Percentiles rank a stretch among this genome's conserved stretches.
These are phyloP conservation scores for Eurosta solidaginis DNA, from an alignment of 1,140 invertebrate genomes.

Conservation along the genomic window DNA sequence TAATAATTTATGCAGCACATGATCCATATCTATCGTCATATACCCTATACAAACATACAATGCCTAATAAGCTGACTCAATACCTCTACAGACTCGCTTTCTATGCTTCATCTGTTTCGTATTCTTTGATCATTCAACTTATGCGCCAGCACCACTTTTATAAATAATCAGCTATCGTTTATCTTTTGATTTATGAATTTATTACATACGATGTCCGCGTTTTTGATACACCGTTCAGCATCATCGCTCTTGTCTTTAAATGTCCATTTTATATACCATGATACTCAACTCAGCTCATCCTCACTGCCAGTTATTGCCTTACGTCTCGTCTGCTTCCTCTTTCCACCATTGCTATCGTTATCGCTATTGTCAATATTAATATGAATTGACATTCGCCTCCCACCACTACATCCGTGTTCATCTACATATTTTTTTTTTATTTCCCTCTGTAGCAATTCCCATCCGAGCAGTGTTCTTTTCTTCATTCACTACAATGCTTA, in stretches of 20 bases:
- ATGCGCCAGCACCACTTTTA: not conserved
- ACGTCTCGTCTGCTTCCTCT: not conserved
- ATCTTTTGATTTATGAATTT: constrained; percentile 20
- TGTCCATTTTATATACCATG: not conserved
- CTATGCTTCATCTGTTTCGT: not conserved
- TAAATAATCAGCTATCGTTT: not conserved
- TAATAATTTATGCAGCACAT: not conserved
- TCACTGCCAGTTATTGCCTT: not conserved
- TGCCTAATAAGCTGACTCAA: too few relatives aligned
- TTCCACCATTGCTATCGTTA: not conserved
- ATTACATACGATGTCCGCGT: constrained; percentile 24
- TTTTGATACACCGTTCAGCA: not conserved
- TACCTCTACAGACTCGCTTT: not conserved
- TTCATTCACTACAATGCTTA: too few relatives aligned
- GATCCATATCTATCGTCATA: too few relatives aligned
- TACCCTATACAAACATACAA: too few relatives aligned
- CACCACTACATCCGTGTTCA: not conserved
- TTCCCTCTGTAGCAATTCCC: not conserved
- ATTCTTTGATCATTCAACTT: not conserved
- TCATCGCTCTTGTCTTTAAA: not conserved
- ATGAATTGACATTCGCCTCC: not conserved
- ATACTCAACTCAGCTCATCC: not conserved
- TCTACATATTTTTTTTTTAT: not conserved
- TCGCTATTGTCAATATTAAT: constrained; percentile 13
- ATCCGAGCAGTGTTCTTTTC: not conserved